Evolutionary conservation across 2,113 vertebrate genomes (phyloP).

Genomic region (Hemiprocne comata): DNA sequence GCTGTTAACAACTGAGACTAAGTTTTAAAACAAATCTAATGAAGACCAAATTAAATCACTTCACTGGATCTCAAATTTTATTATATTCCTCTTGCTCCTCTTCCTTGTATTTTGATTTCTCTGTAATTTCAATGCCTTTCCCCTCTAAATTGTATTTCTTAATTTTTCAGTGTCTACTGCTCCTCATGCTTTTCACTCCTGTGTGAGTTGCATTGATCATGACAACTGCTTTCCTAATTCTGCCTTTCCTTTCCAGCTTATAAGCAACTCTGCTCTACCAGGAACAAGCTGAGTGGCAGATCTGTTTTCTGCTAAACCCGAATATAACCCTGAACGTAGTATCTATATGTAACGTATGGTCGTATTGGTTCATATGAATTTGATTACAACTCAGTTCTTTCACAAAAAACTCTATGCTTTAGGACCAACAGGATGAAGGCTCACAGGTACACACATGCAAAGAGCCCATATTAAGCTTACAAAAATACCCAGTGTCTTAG

Average conservation of each 20-base stretch:
- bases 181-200: not conserved
- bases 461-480: not conserved
- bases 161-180: not conserved
- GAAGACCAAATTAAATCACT: not conserved
- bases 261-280: not conserved
- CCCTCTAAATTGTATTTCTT: not conserved
- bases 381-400: not conserved
- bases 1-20: not conserved
- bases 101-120: not conserved
- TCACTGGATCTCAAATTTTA: not conserved
- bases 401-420: fast-evolving
- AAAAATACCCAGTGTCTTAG: not conserved
- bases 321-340: not conserved
- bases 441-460: not conserved
- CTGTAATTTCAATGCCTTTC: not conserved
- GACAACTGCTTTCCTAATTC: not conserved
- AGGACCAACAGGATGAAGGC: not conserved
- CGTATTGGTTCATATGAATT: not conserved
- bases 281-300: not conserved
- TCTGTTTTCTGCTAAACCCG: not conserved
- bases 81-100: not conserved
- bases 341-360: not conserved
- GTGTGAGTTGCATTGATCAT: not conserved
- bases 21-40: not conserved
- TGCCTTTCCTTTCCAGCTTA: not conserved